Percentiles rank a stretch among this genome's conserved stretches.
phyloP scores from a whole-genome alignment of 2,113 vertebrate genomes.

The Clinocottus analis region DNA sequence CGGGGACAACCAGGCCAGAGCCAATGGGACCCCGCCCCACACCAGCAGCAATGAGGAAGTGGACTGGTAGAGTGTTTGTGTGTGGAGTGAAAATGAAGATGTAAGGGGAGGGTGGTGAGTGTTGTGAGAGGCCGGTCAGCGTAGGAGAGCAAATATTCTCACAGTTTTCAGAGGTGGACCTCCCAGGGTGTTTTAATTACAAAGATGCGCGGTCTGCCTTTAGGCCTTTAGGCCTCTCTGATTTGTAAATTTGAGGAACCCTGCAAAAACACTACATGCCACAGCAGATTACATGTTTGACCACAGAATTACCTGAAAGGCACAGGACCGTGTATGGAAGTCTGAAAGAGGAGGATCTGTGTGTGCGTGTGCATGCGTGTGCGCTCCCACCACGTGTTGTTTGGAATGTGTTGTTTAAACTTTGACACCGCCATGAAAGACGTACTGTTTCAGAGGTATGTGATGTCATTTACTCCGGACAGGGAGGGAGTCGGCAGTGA shows the following conservation, averaged over 20 bases:
- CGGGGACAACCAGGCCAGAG: background rate
- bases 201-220: constrained; percentile 21
- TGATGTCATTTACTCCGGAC: constrained; percentile 33
- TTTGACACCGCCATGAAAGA: constrained; percentile 46
- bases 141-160: constrained; percentile 61
- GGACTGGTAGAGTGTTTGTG: constrained; percentile 15
- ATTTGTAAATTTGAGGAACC: constrained; percentile 58
- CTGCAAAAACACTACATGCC: constrained; percentile 55
- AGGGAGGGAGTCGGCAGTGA: background rate
- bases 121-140: constrained; percentile 17
- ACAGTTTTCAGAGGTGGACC: constrained; percentile 50
- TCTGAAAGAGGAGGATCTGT: background rate
- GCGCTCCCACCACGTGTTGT: constrained; percentile 2
- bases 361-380: background rate
- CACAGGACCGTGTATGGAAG: constrained; percentile 21
- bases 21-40: constrained; percentile 8
- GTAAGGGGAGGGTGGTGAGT: background rate
- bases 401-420: constrained; percentile 23
- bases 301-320: constrained; percentile 56
- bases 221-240: background rate
- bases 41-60: constrained; percentile 46
- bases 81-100: constrained; percentile 21
- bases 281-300: constrained; percentile 51
- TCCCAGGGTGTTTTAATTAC: constrained; percentile 61
- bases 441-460: constrained; percentile 17